A percentile compares a stretch with the other conserved stretches of the same genome.
Evolutionary conservation across 2,888 invertebrate genomes (phyloP).

Genomic region (Epirrhoe tristata): DNA sequence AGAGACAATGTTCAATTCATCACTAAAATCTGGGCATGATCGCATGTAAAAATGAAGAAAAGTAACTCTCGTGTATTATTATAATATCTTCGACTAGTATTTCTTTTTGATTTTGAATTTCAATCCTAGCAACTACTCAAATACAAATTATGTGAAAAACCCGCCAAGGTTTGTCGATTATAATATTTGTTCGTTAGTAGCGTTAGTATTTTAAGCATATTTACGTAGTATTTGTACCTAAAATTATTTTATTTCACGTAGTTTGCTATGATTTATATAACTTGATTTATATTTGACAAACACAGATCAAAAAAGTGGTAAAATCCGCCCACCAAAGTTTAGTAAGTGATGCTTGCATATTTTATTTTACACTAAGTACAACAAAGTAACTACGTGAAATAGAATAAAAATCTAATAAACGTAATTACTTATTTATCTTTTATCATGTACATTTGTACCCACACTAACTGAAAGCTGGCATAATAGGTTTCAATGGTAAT

Average conservation of each 20-base stretch:
- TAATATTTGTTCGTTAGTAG: neutral
- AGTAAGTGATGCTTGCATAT: too few species aligned
- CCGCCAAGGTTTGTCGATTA: neutral
- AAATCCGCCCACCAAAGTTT: too few species aligned
- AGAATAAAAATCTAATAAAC: too few species aligned
- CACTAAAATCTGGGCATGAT: too few species aligned
- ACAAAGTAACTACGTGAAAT: too few species aligned
- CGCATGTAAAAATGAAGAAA: too few species aligned
- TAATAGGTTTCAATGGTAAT: constrained; percentile 22
- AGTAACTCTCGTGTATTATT: too few species aligned
- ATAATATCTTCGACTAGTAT: neutral
- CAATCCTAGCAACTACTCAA: neutral
- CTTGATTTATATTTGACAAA: too few species aligned
- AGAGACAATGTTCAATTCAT: too few species aligned
- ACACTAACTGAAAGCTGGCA: neutral
- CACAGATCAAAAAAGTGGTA: too few species aligned
- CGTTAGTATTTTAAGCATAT: neutral
- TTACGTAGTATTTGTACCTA: neutral
- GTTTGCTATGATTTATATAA: neutral
- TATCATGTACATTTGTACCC: neutral
- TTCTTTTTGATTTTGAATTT: neutral
- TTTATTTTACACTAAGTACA: too few species aligned
- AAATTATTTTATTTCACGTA: neutral
- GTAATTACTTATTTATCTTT: neutral
- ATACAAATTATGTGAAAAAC: neutral